A percentile compares a stretch with the other conserved stretches of the same genome.
Evolutionary conservation across 2,113 vertebrate genomes (phyloP).

Genomic region (Clarias macrocephalus): DNA sequence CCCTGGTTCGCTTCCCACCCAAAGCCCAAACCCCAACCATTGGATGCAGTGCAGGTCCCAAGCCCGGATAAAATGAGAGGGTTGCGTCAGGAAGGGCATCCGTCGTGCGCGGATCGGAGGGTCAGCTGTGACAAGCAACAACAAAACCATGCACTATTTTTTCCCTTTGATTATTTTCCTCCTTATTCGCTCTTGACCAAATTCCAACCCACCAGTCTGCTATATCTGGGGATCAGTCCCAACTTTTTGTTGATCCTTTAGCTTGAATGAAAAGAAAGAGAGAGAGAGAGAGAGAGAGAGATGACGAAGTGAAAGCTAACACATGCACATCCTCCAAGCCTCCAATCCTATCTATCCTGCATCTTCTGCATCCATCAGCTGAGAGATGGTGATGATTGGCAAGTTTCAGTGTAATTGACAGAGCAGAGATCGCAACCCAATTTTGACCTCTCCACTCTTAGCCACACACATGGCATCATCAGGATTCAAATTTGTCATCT

Average conservation of each 20-base stretch:
- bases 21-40: no score
- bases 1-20: no score
- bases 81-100: no score
- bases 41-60: no score
- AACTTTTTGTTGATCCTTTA: no score
- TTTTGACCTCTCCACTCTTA: background rate
- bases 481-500: background rate
- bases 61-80: no score
- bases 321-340: background rate
- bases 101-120: no score
- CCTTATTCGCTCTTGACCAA: background rate
- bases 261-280: no score
- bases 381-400: background rate
- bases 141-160: background rate
- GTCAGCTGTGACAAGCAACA: no score
- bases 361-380: background rate
- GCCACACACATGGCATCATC: background rate
- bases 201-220: background rate
- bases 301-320: background rate
- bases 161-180: background rate
- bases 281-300: no score
- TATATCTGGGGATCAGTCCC: background rate
- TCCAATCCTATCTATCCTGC: background rate
- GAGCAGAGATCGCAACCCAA: background rate
- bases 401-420: background rate